These are phyloP conservation scores for Gymnoscopelus braueri DNA, from an alignment of 2,797 vertebrate species.

Conservation along the genomic window DNA sequence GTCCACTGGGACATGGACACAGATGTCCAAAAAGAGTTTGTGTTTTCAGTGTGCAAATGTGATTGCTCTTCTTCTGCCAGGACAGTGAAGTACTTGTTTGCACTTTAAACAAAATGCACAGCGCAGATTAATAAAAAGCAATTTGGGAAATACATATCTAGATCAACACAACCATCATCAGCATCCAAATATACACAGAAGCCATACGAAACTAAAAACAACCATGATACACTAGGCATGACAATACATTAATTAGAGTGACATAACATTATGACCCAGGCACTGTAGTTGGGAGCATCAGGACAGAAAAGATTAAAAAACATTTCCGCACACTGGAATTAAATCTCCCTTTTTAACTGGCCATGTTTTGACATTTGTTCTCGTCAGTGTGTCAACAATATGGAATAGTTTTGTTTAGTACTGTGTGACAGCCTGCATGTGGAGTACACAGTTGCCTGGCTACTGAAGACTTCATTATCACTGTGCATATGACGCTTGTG, in stretches of 20 bases:
- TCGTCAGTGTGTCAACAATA: conserved; percentile 41
- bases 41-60: conserved; percentile 30
- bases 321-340: no score
- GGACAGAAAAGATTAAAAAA: no score
- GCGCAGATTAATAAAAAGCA: conserved; percentile 26
- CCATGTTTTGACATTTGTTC: conserved; percentile 34
- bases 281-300: no score
- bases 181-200: conserved; percentile 21
- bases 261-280: no score
- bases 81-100: conserved; percentile 29
- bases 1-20: conserved; percentile 30
- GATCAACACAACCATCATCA: conserved; percentile 14
- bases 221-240: conserved; percentile 34
- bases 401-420: conserved; percentile 39
- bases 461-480: conserved; percentile 24
- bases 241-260: conserved; percentile 11
- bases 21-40: conserved; percentile 31
- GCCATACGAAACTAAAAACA: conserved; percentile 9
- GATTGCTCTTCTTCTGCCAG: conserved; percentile 48
- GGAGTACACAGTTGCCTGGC: conserved; percentile 46
- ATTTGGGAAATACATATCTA: neutral
- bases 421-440: conserved; percentile 31
- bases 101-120: conserved; percentile 17
- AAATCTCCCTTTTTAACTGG: no score
- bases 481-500: conserved; percentile 15